phyloP scores from a whole-genome alignment of 2,797 vertebrate genomes.

The Cossypha niveicapilla region DNA sequence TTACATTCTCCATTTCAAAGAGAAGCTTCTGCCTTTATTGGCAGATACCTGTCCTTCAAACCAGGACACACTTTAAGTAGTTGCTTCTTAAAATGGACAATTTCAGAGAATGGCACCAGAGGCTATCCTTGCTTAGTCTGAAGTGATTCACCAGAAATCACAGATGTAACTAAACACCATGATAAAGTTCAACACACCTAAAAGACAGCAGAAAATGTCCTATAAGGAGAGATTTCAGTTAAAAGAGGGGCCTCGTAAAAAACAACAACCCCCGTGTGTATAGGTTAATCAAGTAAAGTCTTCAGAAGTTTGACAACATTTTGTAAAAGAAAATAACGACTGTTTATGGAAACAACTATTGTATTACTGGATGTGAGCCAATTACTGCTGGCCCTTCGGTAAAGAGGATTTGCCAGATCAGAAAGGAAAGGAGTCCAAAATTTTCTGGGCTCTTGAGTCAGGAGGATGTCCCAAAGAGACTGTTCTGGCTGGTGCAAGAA shows the following conservation, averaged over 20 bases:
- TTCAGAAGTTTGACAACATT: not conserved
- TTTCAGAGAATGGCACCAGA: not conserved
- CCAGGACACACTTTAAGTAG: not conserved
- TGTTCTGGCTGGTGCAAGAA: not conserved
- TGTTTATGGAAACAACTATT: not conserved
- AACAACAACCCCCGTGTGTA: not conserved
- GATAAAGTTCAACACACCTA: not conserved
- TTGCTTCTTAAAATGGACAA: not conserved
- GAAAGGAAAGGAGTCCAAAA: not conserved
- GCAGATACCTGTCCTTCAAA: no score
- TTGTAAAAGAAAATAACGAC: not conserved
- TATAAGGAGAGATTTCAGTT: not conserved
- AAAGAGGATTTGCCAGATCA: not conserved
- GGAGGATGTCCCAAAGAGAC: not conserved
- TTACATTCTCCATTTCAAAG: no score
- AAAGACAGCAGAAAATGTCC: not conserved
- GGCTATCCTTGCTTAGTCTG: not conserved
- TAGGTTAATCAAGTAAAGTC: not conserved
- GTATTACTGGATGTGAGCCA: not conserved
- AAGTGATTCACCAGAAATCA: not conserved
- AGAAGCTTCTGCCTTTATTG: no score
- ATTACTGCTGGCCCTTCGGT: not conserved
- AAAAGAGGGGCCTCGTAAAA: not conserved
- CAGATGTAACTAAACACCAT: not conserved
- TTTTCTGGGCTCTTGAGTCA: not conserved